Percentiles rank a stretch among this genome's conserved stretches.
These are phyloP conservation scores for Tichodroma muraria DNA, from an alignment of 2,113 vertebrate species.

Conservation along the genomic window DNA sequence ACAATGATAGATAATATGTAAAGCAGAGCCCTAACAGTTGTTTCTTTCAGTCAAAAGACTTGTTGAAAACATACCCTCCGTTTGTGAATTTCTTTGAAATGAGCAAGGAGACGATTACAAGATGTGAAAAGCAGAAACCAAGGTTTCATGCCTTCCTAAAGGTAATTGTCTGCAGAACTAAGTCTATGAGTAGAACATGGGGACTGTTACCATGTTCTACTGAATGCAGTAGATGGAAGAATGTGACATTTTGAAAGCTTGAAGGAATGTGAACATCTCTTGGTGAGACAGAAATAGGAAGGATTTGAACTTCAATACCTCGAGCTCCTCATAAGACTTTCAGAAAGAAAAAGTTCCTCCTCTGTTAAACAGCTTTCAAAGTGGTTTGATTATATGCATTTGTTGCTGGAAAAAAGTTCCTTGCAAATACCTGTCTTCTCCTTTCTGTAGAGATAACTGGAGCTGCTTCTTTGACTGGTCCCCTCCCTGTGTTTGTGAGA, in stretches of 20 bases:
- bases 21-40: neutral
- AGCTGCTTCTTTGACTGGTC: neutral
- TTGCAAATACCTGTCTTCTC: neutral
- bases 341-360: neutral
- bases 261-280: neutral
- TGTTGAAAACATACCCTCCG: conserved; percentile 92
- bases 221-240: neutral
- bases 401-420: neutral
- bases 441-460: neutral
- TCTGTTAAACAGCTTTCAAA: neutral
- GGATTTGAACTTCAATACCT: neutral
- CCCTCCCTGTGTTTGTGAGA: neutral
- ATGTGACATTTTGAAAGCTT: neutral
- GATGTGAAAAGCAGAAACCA: conserved; percentile 94
- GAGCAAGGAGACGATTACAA: conserved; percentile 95
- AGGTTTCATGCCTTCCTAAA: conserved; percentile 98
- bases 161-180: conserved; percentile 64
- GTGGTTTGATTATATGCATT: neutral
- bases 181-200: neutral
- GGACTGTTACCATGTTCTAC: neutral
- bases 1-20: neutral
- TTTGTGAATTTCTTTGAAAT: conserved; percentile 99
- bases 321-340: neutral
- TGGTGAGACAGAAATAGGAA: neutral
- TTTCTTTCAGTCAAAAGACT: conserved; percentile 85